These are phyloP conservation scores for Apodemia zela DNA, from an alignment of 2,888 invertebrate species.

Conservation along the genomic window DNA sequence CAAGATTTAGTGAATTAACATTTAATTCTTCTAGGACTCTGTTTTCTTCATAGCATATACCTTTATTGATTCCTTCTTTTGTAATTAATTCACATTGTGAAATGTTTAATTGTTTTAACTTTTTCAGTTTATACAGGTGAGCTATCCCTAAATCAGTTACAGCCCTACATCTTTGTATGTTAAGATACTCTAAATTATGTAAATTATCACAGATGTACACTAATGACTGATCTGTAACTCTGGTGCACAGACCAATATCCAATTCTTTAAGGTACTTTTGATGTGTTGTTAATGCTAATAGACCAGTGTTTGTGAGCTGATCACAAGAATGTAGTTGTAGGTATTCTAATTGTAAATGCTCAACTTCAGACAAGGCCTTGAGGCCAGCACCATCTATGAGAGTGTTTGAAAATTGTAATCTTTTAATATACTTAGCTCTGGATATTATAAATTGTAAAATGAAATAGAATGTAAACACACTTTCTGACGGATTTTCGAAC, in stretches of 20 bases:
- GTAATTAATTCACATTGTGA: constrained; percentile 84
- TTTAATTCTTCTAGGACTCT: constrained; percentile 72
- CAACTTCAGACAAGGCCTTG: constrained; percentile 72
- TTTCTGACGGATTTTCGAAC: constrained; percentile 79
- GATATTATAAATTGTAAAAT: constrained; percentile 78
- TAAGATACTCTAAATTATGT: constrained; percentile 78
- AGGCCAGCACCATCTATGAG: constrained; percentile 84
- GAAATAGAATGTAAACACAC: constrained; percentile 86
- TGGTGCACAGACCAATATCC: constrained; percentile 82
- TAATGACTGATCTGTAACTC: constrained; percentile 83
- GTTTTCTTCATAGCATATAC: constrained; percentile 77
- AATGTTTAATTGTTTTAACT: constrained; percentile 82
- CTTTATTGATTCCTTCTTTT: constrained; percentile 80
- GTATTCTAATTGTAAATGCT: constrained; percentile 71
- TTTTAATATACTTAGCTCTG: constrained; percentile 77
- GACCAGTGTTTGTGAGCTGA: constrained; percentile 81
- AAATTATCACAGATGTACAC: constrained; percentile 81
- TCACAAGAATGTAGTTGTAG: constrained; percentile 80
- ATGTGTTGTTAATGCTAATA: constrained; percentile 72
- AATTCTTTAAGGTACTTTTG: constrained; percentile 80
- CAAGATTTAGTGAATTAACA: constrained; percentile 81
- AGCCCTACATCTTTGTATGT: constrained; percentile 82
- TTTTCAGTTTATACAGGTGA: constrained; percentile 74
- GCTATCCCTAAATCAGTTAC: constrained; percentile 82
- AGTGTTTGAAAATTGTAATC: constrained; percentile 84